Conservation (phyloP, 2,797 vertebrate genomes). For the Heteromormyrus szaboi region DNA sequence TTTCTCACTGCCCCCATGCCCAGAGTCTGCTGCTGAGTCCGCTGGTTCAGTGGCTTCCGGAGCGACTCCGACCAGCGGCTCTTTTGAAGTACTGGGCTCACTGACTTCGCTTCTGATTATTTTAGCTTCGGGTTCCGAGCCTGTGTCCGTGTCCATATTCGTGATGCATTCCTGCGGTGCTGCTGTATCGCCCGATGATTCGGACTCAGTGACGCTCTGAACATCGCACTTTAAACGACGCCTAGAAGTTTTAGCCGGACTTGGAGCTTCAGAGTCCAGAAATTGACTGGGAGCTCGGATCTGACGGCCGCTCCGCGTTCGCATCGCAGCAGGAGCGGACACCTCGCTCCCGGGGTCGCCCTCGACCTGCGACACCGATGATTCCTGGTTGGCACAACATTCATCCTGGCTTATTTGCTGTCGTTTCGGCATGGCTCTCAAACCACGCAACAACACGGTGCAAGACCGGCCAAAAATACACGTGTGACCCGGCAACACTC, state of each 20-base stretch:
- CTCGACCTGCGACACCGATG: constrained; percentile 5
- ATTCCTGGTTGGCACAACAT: background rate
- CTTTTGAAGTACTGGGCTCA: background rate
- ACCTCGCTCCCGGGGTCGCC: constrained; percentile 25
- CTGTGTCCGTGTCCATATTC: background rate
- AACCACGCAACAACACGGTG: background rate
- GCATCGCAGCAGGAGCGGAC: constrained; percentile 36
- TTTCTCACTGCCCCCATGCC: background rate
- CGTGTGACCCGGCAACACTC: background rate
- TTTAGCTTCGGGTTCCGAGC: background rate
- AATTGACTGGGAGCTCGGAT: constrained; percentile 46
- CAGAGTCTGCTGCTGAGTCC: background rate
- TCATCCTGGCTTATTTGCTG: constrained; percentile 24
- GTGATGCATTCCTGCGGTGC: background rate
- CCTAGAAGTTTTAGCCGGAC: constrained; percentile 39
- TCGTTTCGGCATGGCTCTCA: constrained; percentile 24
- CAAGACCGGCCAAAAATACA: background rate
- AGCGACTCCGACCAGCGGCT: background rate
- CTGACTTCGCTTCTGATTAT: background rate
- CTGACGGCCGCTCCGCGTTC: constrained; percentile 62
- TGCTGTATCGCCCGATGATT: background rate
- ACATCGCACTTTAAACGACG: constrained; percentile 53
- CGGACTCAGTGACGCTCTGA: constrained; percentile 28
- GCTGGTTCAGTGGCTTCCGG: background rate
- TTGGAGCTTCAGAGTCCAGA: constrained; percentile 28